These are phyloP conservation scores for Acanthis flammea DNA, from an alignment of 2,797 vertebrate genomes.

Conservation along the genomic window DNA sequence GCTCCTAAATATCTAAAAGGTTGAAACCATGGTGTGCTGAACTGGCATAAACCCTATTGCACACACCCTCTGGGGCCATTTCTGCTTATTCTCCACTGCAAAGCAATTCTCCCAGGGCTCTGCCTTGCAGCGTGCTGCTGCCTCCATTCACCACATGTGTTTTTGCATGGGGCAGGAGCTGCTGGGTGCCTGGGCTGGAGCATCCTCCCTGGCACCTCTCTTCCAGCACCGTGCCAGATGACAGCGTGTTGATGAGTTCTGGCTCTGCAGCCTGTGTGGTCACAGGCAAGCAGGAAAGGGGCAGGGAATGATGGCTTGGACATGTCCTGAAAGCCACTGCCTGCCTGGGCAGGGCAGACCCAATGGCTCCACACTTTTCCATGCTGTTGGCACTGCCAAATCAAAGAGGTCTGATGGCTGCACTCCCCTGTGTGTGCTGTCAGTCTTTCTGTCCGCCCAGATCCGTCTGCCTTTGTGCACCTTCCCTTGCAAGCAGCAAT, in stretches of 20 bases:
- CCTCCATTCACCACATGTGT: accelerated
- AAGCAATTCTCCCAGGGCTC: neutral
- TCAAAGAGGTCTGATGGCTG: accelerated
- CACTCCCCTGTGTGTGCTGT: accelerated
- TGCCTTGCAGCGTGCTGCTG: neutral
- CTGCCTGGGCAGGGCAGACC: neutral
- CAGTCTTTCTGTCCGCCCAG: neutral
- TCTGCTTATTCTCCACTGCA: neutral
- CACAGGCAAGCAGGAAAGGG: neutral
- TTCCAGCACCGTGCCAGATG: neutral
- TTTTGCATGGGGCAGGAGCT: neutral
- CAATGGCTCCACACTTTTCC: neutral
- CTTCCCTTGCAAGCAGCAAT: slow-evolving; percentile 63
- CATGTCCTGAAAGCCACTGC: neutral
- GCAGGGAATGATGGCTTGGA: neutral
- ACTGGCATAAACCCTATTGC: neutral
- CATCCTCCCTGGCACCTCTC: neutral
- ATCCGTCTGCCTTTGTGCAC: slow-evolving; percentile 24
- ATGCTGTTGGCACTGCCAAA: neutral
- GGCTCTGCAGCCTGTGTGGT: neutral
- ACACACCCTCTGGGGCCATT: accelerated
- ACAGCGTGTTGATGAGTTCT: accelerated
- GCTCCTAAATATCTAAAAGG: neutral
- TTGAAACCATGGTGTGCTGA: neutral
- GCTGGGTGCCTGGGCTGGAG: neutral